Conservation (phyloP, 2,113 vertebrate genomes). For the Nycticorax nycticorax region DNA sequence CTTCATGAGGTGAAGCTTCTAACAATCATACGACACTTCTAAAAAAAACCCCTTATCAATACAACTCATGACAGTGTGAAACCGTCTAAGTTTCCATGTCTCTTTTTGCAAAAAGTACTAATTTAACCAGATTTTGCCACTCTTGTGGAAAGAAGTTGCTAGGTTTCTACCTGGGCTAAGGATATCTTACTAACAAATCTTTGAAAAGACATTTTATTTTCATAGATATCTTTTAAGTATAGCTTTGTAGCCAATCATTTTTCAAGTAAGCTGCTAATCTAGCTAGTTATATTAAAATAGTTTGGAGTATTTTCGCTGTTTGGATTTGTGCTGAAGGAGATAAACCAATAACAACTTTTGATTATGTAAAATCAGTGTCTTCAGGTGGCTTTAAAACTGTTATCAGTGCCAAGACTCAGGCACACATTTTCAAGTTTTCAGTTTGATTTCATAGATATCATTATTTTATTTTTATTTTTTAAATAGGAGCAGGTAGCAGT, state of each 20-base stretch:
- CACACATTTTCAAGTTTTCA: neutral
- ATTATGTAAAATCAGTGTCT: neutral
- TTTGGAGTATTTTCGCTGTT: neutral
- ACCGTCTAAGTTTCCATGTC: neutral
- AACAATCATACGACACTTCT: neutral
- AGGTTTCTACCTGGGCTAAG: neutral
- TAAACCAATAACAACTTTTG: neutral
- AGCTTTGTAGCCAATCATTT: neutral
- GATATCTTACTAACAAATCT: neutral
- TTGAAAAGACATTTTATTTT: neutral
- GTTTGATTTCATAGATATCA: neutral
- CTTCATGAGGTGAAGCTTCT: neutral
- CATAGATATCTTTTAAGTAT: neutral
- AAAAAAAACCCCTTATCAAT: neutral
- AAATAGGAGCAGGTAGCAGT: slow-evolving; percentile 23
- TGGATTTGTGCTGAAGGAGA: neutral
- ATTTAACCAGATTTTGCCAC: neutral
- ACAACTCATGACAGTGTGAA: neutral
- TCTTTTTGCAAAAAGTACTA: neutral
- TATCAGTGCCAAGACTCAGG: neutral
- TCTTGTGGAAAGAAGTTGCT: neutral
- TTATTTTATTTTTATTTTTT: neutral
- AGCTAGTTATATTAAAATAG: neutral
- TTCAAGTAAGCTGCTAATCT: neutral
- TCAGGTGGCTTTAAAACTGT: neutral